Evolutionary conservation across 2,888 invertebrate species (phyloP), one percentile per base, ranked within the genome.

Genomic region (Mesorhabditis spiculigera): DNA sequence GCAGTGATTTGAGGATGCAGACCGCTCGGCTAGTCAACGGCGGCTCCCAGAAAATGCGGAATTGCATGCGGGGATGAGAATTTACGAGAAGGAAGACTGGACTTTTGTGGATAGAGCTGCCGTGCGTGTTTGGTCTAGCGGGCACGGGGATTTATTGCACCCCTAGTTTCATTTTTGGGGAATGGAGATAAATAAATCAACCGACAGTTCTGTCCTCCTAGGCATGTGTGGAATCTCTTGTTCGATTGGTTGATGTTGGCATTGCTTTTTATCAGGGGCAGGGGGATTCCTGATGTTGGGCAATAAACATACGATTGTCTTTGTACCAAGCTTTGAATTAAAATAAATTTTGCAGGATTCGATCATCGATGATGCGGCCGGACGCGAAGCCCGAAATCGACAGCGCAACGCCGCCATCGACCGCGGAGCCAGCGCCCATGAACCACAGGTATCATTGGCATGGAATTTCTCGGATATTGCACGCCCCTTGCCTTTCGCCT

Each of bases 21-120:
- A 63, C 41, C 10, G 58, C 58, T 50, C 58, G 8, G 8, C 58
- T 13, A 13, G 10, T 10, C 58, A 13, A 13, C 58, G n/a, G 58
- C 58, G n/a, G 58, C 58, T n/a, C 58, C 8, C n/a, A 13, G 10
- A 50, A 50, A 50, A n/a, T 50, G 58, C 58, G n/a, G 58, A 50
- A 50, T 50, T 50, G 58, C 58, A 50, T 50, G 58, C 58, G 58
- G 58, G 58, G 58, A 50, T 50, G 58, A 50, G 58, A 50, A 50
- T 50, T 50, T 50, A 50, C n/a, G 58, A 50, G 58, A 10, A n/a
- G n/a, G 58, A 50, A 13, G 10, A 50, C 8, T 50, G 58, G 58
- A 50, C 58, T 50, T 50, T 50, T 50, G 58, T 50, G 8, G 58
- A 50, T 50, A 10, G 58, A 10, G 58, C n/a, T 13, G n/a, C 8